These are phyloP conservation scores for Garrulus glandarius DNA, from an alignment of 2,797 vertebrate species.

Conservation along the genomic window DNA sequence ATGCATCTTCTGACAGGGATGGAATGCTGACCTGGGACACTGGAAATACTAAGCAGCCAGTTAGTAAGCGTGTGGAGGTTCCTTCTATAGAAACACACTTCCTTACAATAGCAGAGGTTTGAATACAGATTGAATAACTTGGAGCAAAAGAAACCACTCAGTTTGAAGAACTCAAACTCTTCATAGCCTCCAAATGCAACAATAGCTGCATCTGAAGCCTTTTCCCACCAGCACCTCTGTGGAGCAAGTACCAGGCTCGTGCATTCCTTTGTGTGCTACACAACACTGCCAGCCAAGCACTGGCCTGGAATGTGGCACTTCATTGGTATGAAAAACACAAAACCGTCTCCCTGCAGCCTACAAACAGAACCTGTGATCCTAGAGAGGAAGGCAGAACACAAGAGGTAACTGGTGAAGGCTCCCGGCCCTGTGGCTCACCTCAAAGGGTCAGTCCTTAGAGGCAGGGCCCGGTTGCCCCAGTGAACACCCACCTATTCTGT, in stretches of 20 bases:
- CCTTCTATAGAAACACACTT: not conserved
- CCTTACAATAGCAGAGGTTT: not conserved
- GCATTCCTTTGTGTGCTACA: not conserved
- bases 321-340: not conserved
- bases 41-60: not conserved
- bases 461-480: not conserved
- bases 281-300: not conserved
- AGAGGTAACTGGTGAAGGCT: not conserved
- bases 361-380: not conserved
- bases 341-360: not conserved
- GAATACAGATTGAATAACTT: not conserved
- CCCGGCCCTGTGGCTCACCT: not conserved
- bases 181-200: not conserved
- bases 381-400: not conserved
- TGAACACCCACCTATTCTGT: not conserved
- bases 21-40: not conserved
- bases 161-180: not conserved
- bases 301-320: not conserved
- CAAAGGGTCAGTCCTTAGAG: not conserved
- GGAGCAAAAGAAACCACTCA: not conserved
- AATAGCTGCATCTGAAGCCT: not conserved
- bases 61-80: not conserved
- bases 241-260: not conserved
- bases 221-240: not conserved
- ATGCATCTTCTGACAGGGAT: not conserved